Evolutionary conservation across 2,113 vertebrate genomes (phyloP).

Genomic region (Cisticola juncidis): DNA sequence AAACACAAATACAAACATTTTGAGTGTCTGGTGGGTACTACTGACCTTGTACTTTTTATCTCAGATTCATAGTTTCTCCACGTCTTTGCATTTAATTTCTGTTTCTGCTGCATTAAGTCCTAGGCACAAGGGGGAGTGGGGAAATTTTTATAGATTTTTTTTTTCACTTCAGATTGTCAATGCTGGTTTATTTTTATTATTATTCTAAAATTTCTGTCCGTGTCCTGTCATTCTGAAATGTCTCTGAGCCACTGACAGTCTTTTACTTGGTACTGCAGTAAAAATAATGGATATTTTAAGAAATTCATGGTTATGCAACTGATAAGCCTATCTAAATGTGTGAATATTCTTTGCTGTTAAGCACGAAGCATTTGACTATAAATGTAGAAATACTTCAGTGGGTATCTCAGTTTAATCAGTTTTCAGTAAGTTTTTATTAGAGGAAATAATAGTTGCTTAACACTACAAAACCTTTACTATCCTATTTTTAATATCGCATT

Average conservation of each 20-base stretch:
- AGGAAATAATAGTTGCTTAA: not conserved
- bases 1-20: constrained; percentile 4
- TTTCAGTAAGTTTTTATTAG: not conserved
- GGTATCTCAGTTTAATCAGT: not conserved
- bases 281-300: not conserved
- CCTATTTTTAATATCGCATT: not conserved
- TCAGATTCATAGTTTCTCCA: not conserved
- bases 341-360: not conserved
- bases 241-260: not conserved
- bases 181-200: not conserved
- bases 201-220: not conserved
- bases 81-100: constrained; percentile 13
- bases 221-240: not conserved
- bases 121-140: not conserved
- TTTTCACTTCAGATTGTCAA: not conserved
- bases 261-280: not conserved
- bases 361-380: not conserved
- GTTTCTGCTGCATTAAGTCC: not conserved
- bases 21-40: not conserved
- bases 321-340: not conserved
- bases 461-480: not conserved
- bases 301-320: not conserved
- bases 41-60: not conserved
- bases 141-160: not conserved
- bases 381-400: not conserved